phyloP scores from a whole-genome alignment of 2,888 invertebrate genomes.

The Drosophila nigricruria region DNA sequence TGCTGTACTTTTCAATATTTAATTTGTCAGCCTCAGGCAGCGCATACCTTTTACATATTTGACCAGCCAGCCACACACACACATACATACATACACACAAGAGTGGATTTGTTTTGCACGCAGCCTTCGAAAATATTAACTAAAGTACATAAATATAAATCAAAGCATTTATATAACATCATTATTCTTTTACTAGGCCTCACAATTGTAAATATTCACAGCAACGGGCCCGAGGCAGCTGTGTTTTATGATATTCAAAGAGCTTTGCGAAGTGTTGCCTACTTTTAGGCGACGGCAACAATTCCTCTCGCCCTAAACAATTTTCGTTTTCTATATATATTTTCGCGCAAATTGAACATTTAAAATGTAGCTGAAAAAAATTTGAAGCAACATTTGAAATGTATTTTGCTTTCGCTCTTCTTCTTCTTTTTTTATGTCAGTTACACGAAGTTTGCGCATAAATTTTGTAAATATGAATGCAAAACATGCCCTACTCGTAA shows the following conservation, averaged over 20 bases:
- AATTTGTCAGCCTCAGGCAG: constrained; percentile 27
- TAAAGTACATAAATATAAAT: constrained; percentile 7
- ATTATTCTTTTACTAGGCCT: neutral
- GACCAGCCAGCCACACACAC: neutral
- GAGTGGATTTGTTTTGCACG: too few relatives aligned
- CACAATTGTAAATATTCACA: constrained; percentile 23
- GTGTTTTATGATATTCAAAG: constrained; percentile 17
- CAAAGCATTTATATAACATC: constrained; percentile 3
- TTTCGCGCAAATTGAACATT: constrained; percentile 19
- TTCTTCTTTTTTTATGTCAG: neutral
- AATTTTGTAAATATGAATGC: constrained; percentile 58
- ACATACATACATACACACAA: too few relatives aligned
- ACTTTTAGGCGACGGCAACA: constrained; percentile 57
- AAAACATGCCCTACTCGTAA: constrained; percentile 19
- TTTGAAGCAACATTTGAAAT: constrained; percentile 21
- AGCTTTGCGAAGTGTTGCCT: constrained; percentile 45
- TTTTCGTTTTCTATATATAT: constrained; percentile 11
- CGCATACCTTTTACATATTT: constrained; percentile 2
- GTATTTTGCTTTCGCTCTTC: constrained; percentile 27
- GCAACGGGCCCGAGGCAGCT: neutral
- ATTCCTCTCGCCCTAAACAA: constrained; percentile 24
- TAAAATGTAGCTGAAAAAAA: neutral
- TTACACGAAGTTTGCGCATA: constrained; percentile 71
- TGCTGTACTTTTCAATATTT: constrained; percentile 51
- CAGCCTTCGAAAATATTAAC: neutral